Evolutionary conservation across 2,888 invertebrate genomes (phyloP).

Genomic region (Odontothrips loti): DNA sequence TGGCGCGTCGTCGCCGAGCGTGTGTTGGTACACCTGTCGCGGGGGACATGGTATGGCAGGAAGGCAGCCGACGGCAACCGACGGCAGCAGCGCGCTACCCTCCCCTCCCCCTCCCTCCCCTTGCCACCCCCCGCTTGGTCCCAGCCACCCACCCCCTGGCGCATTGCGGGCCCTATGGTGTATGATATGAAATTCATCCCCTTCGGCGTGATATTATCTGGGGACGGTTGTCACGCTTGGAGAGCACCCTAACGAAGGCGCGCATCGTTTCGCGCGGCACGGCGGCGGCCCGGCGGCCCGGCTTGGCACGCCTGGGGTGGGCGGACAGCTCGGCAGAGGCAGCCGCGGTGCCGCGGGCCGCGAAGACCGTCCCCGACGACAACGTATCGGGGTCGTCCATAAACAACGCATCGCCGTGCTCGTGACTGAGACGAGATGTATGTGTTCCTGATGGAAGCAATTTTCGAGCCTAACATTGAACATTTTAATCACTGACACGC

Average conservation of each 20-base stretch:
- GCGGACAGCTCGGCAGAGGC: not conserved
- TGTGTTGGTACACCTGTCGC: slow-evolving; percentile 5
- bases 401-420: no score
- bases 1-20: not conserved
- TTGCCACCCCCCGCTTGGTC: not conserved
- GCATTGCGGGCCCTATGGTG: not conserved
- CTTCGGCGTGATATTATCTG: slow-evolving; percentile 1
- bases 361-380: not conserved
- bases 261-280: not conserved
- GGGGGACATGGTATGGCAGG: no score
- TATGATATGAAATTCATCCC: slow-evolving; percentile 23
- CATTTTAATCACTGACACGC: no score
- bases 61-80: no score
- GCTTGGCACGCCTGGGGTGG: not conserved
- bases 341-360: not conserved
- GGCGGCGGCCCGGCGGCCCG: not conserved
- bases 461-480: no score
- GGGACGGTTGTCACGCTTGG: slow-evolving; percentile 5
- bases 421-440: no score
- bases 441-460: no score
- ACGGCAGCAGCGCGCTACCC: no score
- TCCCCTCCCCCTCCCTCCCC: not conserved
- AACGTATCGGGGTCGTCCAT: no score
- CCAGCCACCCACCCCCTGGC: not conserved
- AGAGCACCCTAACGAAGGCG: slow-evolving; percentile 18